A percentile compares a stretch with the other conserved stretches of the same genome.
Evolutionary conservation across 2,888 invertebrate genomes (phyloP).

Genomic region (Subacronicta megacephala): DNA sequence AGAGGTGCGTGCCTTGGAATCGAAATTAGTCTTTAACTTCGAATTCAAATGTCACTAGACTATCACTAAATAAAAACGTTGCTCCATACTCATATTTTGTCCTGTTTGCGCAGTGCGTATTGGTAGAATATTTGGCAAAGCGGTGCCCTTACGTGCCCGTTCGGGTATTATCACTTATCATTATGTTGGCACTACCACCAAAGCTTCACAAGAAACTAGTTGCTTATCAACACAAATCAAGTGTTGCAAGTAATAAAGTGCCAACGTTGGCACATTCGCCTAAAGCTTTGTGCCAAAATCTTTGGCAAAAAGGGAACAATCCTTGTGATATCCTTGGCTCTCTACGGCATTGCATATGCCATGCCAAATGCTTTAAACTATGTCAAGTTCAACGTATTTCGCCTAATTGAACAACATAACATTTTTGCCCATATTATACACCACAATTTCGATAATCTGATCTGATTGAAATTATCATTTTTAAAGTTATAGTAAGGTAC

Average conservation of each 20-base stretch:
- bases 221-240: conserved; percentile 9
- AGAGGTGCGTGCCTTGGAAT: too few relatives aligned
- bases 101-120: too few relatives aligned
- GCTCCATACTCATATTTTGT: too few relatives aligned
- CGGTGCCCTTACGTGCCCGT: too few relatives aligned
- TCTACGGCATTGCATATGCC: conserved; percentile 10
- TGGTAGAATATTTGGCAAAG: too few relatives aligned
- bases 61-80: too few relatives aligned
- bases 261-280: conserved; percentile 28
- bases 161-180: too few relatives aligned
- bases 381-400: conserved; percentile 27
- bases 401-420: conserved; percentile 18
- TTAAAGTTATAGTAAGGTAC: conserved; percentile 1
- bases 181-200: background rate
- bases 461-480: background rate
- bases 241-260: conserved; percentile 17
- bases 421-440: background rate
- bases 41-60: too few relatives aligned
- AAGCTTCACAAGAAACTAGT: background rate
- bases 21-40: too few relatives aligned
- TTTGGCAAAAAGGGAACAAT: conserved; percentile 22
- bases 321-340: conserved; percentile 13
- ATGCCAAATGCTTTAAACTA: conserved; percentile 31
- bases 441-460: background rate
- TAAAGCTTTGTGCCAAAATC: conserved; percentile 34